Base-by-base conservation (phyloP, 2,113 vertebrate genomes). In the Sprattus sprattus region DNA sequence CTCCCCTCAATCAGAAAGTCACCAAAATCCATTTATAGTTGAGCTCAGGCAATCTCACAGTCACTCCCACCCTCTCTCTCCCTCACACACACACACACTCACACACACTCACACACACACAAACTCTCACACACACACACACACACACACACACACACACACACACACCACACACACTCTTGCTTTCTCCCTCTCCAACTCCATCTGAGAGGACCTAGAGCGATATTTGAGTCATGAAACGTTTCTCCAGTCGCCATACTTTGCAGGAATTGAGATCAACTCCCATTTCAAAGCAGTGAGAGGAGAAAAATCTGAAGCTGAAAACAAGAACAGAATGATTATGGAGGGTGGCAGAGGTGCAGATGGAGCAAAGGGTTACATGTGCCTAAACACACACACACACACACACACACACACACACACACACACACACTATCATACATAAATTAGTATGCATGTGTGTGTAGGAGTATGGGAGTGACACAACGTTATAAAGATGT, bases 1-100 rank as follows among this genome's bases (percentile, higher is more conserved):
- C 85, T 85, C 83, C 54, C 81, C 71, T 88, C 82, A 20, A 86
- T 87, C 88, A 87, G 85, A 85, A 85, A 71, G 83, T 87, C 86
- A 85, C 84, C 32, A n/a, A 86, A 91, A 90, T 90, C 82, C 87
- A 89, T 90, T 91, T 81, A 87, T 20, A 50, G 84, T 84, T 86
- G 7, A 87, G 75, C 84, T 87, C 52, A 54, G 64, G 85, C 75
- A 84, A 86, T 71, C 64, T 71, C 64, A 71, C 64, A 71, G 25
- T 13, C 64, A n/a, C 60, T 25, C 22, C 6, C 20, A 25, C 60
- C 0, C 54, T n/a, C 54, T 60, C 54, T 16, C 18, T n/a, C 60
- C 15, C n/a, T 10, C 64, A 10, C 25, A 32, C 64, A 32, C 64
- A 32, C 64, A 71, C n/a, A 71, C 9, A 71, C 64, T 32, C 64